These are phyloP conservation scores for Rafetus swinhoei DNA, from an alignment of 2,113 vertebrate genomes.

Conservation along the genomic window DNA sequence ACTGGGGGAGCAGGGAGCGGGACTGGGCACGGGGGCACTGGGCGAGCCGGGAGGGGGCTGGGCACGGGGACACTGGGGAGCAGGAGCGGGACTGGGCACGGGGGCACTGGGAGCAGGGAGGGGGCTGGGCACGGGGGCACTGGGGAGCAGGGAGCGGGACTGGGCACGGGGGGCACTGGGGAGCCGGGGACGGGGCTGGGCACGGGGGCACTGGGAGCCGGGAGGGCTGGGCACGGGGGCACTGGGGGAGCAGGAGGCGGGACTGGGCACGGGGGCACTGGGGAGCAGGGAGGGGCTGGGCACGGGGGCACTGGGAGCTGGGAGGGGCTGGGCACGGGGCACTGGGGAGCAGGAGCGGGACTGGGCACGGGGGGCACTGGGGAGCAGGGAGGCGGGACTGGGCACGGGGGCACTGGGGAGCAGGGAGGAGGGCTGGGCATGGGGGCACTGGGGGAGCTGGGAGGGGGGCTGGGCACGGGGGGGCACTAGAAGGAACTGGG, in stretches of 20 bases:
- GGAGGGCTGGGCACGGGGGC: background rate
- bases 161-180: background rate
- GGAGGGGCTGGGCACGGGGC: too few relatives aligned
- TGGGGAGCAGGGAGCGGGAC: background rate
- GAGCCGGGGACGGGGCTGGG: too few relatives aligned
- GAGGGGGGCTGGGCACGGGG: background rate
- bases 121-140: too few relatives aligned
- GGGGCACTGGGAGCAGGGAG: accelerated
- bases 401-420: too few relatives aligned
- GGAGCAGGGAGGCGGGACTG: too few relatives aligned
- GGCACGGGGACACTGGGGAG: too few relatives aligned
- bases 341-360: too few relatives aligned
- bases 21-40: background rate
- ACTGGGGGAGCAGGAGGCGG: too few relatives aligned
- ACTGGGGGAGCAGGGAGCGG: background rate
- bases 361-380: too few relatives aligned
- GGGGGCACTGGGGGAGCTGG: accelerated
- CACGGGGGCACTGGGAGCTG: too few relatives aligned
- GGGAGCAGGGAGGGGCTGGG: accelerated
- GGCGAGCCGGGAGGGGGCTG: accelerated
- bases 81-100: background rate
- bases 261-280: too few relatives aligned
- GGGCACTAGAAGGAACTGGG: too few relatives aligned
- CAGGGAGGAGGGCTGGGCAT: background rate
- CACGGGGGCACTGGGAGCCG: background rate